Evolutionary conservation across 1,140 invertebrate species (phyloP), one percentile per base, ranked within the genome.

Genomic region (Thrips palmi): DNA sequence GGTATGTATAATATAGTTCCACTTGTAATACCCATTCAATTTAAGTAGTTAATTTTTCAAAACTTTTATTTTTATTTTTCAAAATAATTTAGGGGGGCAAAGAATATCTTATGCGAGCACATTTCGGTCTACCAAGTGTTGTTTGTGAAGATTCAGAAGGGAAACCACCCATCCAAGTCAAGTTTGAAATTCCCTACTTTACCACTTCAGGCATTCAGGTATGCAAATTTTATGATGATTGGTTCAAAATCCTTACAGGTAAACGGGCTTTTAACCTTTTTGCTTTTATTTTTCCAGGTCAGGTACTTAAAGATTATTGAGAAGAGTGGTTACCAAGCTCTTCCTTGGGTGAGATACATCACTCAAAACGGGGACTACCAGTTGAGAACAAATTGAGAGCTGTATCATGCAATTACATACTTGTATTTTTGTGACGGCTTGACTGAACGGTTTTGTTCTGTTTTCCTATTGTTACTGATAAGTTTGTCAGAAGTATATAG

Each of bases 341-440:
- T 99, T 33, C 96, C 96, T 1, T 99, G 94, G 96, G 94, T 99
- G 4, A 65, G 93, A 18, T 99, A 99, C 52, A 98, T 99, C 33
- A 99, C 96, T 14, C 93, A 98, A 56, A 98, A 98, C 61, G 96
- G 96, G 23, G 94, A 99, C 57, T 99, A 99, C 60, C 93, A 98
- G 55, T 60, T 99, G 42, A 73, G 94, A 56, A 97, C 91, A 42
- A 87, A 87, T 63, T 93, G 68, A 59, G n/a, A n/a, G n/a, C n/a
- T n/a, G n/a, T n/a, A n/a, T n/a, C n/a, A n/a, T n/a, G n/a, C n/a
- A 31, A 34, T 35, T 24, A 20, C 14, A 12, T 10, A 33, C 7
- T 7, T 35, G 21, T 35, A 4, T 35, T 18, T 15, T 21, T 35
- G 33, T 35, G 30, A 31, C 4, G 15, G 30, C 19, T 14, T 18